A percentile compares a stretch with the other conserved stretches of the same genome.
phyloP scores from a whole-genome alignment of 2,113 vertebrate species.

The Podiceps cristatus region DNA sequence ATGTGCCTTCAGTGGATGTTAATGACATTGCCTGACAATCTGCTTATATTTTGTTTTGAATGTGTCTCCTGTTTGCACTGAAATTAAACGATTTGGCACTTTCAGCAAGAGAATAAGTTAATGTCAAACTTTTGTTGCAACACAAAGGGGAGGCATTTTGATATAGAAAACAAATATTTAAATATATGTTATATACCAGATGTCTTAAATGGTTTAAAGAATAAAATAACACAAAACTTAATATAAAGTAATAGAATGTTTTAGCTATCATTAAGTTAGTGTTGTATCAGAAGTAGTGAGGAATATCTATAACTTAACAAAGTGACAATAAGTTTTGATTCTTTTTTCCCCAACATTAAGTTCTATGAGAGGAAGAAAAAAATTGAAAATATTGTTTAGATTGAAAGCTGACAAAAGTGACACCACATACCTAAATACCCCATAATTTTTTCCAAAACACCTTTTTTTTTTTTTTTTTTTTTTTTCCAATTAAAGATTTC shows the following conservation, averaged over 20 bases:
- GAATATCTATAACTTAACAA: background rate
- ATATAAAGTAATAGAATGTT: background rate
- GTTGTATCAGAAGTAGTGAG: background rate
- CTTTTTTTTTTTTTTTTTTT: background rate
- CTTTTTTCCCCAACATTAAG: background rate
- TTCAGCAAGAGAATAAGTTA: background rate
- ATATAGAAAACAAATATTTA: background rate
- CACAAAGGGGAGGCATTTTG: background rate
- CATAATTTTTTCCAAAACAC: background rate
- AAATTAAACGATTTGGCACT: background rate
- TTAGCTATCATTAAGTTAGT: background rate
- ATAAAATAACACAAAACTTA: background rate
- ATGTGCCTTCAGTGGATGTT: background rate
- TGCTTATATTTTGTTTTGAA: slow-evolving; percentile 9
- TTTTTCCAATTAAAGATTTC: background rate
- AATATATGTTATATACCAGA: background rate
- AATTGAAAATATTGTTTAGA: background rate
- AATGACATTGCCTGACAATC: background rate
- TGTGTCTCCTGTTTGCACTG: background rate
- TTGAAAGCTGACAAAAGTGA: background rate
- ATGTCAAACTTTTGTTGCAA: slow-evolving; percentile 2
- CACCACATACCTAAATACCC: background rate
- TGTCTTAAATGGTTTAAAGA: background rate
- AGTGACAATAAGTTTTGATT: background rate
- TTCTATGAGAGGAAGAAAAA: background rate